A percentile compares a stretch with the other conserved stretches of the same genome.
These are phyloP conservation scores for Podabrus alpinus DNA, from an alignment of 2,888 invertebrate species.

Conservation along the genomic window DNA sequence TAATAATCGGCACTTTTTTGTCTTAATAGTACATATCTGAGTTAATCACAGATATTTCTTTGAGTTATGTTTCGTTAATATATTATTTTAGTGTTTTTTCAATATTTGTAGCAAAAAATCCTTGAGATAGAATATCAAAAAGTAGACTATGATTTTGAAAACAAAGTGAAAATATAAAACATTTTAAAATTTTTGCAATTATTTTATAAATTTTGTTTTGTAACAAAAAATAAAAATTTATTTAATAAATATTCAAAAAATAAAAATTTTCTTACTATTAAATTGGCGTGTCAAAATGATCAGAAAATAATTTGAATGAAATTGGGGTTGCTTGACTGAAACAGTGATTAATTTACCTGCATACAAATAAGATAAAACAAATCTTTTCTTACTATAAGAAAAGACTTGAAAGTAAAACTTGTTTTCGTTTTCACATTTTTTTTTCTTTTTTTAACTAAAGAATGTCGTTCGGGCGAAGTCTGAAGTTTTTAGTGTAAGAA, in stretches of 20 bases:
- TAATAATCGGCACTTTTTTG: conserved; percentile 17
- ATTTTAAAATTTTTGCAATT: too few species aligned
- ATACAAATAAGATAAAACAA: neutral
- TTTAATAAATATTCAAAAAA: neutral
- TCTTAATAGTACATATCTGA: conserved; percentile 14
- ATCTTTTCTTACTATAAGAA: neutral
- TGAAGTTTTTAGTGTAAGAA: neutral
- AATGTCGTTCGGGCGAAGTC: neutral
- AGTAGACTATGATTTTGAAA: neutral
- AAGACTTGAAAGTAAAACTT: neutral
- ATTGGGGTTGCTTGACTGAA: neutral
- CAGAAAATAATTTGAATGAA: neutral
- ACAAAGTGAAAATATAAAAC: neutral
- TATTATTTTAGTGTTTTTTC: neutral
- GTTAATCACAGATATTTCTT: conserved; percentile 26
- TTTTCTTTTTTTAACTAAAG: neutral
- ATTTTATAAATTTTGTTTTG: neutral
- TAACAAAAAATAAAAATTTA: neutral
- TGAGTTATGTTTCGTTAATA: conserved; percentile 20
- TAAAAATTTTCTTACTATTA: too few species aligned
- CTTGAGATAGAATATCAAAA: neutral
- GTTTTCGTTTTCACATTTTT: neutral
- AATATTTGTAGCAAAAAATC: neutral
- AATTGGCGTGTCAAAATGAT: neutral
- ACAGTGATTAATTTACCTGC: neutral